Conservation (phyloP, 2,888 invertebrate genomes). For the Dolomedes plantarius region DNA sequence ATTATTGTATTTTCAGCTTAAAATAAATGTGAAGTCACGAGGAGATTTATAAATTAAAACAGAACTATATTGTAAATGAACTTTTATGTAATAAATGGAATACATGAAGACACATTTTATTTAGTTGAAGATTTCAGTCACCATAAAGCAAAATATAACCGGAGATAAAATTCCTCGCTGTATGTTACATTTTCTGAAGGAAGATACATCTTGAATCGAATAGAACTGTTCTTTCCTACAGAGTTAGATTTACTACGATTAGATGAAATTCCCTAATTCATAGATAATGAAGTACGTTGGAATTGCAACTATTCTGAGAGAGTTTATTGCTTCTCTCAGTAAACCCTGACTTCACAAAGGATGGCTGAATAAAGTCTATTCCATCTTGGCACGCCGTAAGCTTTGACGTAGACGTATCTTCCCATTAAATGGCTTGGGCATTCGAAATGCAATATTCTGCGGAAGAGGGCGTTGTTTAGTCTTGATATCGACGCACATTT, state of each 20-base stretch:
- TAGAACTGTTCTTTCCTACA: background rate
- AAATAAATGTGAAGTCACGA: no score
- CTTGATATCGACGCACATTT: conserved; percentile 78
- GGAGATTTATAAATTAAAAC: no score
- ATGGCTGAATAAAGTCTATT: conserved; percentile 78
- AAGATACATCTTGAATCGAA: conserved; percentile 1
- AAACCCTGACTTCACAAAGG: conserved; percentile 79
- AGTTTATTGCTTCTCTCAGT: conserved; percentile 73
- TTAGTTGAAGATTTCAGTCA: no score
- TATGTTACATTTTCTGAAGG: background rate
- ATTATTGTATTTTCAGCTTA: no score
- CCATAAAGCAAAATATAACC: conserved; percentile 7
- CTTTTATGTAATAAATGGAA: no score
- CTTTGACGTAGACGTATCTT: conserved; percentile 79
- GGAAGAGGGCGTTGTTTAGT: conserved; percentile 79
- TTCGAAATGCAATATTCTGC: conserved; percentile 78
- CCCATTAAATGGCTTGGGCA: conserved; percentile 77
- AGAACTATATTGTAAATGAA: no score
- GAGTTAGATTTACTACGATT: background rate
- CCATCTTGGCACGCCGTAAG: conserved; percentile 78
- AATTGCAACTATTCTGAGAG: background rate
- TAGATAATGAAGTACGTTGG: background rate
- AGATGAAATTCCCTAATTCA: background rate
- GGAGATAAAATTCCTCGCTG: conserved; percentile 6
- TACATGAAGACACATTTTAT: no score